Percentiles rank a stretch among this genome's conserved stretches.
These are phyloP conservation scores for Gnathonemus longibarbis DNA, from an alignment of 2,113 vertebrate species.

Conservation along the genomic window DNA sequence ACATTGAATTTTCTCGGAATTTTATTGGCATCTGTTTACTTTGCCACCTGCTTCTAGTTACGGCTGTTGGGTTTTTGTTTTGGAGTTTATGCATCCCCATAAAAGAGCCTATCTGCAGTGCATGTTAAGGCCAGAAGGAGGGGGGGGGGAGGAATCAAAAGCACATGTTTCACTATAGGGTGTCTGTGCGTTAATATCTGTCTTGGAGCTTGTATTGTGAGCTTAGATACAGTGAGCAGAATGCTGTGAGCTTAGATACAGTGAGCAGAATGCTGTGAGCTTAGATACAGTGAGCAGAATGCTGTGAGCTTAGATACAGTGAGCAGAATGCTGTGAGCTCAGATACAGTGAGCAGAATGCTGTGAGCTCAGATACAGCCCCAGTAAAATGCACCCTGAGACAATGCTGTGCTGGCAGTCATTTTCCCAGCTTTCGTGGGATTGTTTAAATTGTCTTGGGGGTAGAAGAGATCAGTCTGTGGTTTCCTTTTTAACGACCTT, in stretches of 20 bases:
- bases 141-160: constrained; percentile 46
- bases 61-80: constrained; percentile 36
- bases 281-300: background rate
- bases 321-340: background rate
- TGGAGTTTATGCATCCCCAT: constrained; percentile 49
- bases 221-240: too few species aligned
- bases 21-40: constrained; percentile 42
- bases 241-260: too few species aligned
- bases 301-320: background rate
- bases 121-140: constrained; percentile 35
- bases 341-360: background rate
- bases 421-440: background rate
- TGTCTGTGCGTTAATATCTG: constrained; percentile 24
- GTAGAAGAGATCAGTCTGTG: background rate
- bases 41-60: constrained; percentile 47
- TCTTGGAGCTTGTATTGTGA: background rate
- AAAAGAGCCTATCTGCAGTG: constrained; percentile 47
- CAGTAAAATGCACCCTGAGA: background rate
- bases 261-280: too few species aligned
- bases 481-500: background rate
- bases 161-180: constrained; percentile 44
- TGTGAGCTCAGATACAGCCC: background rate
- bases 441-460: background rate
- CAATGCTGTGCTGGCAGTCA: background rate
- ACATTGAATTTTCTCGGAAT: constrained; percentile 9